Evolutionary conservation across 1,140 invertebrate genomes (phyloP).

Genomic region (Colletes latitarsis): DNA sequence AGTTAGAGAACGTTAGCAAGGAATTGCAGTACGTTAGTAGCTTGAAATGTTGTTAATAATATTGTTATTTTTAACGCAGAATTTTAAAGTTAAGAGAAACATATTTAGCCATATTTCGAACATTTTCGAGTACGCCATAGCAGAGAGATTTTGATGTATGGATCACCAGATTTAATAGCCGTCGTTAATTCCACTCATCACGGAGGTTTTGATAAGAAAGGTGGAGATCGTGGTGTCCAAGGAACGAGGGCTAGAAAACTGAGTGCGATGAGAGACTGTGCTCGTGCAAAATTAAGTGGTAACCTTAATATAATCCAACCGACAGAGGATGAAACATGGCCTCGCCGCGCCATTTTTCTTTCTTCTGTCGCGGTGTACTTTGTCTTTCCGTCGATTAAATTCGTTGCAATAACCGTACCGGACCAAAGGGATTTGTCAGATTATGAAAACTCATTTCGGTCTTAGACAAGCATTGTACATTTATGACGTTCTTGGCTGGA

Average conservation of each 20-base stretch:
- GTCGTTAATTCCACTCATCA: neutral
- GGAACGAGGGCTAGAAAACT: neutral
- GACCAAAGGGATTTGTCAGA: neutral
- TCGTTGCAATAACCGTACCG: constrained; percentile 31
- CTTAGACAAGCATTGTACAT: no score
- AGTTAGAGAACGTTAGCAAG: no score
- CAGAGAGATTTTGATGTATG: neutral
- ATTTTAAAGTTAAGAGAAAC: no score
- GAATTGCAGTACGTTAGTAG: no score
- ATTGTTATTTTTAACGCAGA: no score
- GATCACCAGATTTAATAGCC: neutral
- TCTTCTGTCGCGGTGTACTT: neutral
- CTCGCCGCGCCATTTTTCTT: neutral
- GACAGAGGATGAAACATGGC: neutral
- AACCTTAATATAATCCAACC: constrained; percentile 7
- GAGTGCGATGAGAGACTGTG: neutral
- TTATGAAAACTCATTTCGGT: no score
- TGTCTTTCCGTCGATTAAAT: neutral
- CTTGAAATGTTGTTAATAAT: no score
- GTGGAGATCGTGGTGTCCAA: neutral
- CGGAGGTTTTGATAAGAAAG: constrained; percentile 4
- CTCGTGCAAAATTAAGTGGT: constrained; percentile 27
- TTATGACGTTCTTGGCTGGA: no score
- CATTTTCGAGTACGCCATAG: no score
- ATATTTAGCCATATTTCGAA: no score